Evolutionary conservation across 2,797 vertebrate genomes (phyloP).

Genomic region (Chelmon rostratus): DNA sequence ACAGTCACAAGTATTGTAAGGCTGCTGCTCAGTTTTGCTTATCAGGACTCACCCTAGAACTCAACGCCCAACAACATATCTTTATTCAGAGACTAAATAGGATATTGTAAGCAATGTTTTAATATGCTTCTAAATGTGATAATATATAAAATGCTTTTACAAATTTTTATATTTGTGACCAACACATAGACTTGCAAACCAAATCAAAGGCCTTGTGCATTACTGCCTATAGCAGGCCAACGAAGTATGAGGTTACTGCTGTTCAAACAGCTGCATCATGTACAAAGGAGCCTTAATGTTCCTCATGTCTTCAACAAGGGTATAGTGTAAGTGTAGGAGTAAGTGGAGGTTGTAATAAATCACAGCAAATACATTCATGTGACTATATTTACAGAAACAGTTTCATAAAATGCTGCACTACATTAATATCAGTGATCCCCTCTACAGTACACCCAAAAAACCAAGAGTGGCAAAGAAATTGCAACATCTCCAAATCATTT

Average conservation of each 20-base stretch:
- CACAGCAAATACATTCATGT: slow-evolving; percentile 27
- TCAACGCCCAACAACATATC: not conserved
- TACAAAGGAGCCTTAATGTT: not conserved
- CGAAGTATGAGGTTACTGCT: not conserved
- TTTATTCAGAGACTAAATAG: not conserved
- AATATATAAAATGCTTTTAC: not conserved
- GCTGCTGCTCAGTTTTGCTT: not conserved
- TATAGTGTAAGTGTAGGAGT: not conserved
- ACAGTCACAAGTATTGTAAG: not conserved
- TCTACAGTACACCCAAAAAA: slow-evolving; percentile 9
- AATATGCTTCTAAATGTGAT: not conserved
- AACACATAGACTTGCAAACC: not conserved
- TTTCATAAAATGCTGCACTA: slow-evolving; percentile 19
- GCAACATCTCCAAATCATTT: slow-evolving; percentile 19
- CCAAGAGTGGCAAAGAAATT: slow-evolving; percentile 9
- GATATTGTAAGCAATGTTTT: not conserved
- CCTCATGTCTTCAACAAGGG: not conserved
- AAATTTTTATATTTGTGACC: not conserved
- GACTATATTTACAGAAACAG: slow-evolving; percentile 29
- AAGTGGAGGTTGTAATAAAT: not conserved
- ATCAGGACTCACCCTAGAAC: not conserved
- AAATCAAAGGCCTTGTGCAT: not conserved
- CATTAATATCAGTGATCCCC: slow-evolving; percentile 20
- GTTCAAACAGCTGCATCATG: not conserved
- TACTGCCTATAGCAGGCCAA: not conserved